Evolutionary conservation across 2,888 invertebrate genomes (phyloP), one percentile per base, ranked within the genome.

Genomic region (Malachius bipustulatus): DNA sequence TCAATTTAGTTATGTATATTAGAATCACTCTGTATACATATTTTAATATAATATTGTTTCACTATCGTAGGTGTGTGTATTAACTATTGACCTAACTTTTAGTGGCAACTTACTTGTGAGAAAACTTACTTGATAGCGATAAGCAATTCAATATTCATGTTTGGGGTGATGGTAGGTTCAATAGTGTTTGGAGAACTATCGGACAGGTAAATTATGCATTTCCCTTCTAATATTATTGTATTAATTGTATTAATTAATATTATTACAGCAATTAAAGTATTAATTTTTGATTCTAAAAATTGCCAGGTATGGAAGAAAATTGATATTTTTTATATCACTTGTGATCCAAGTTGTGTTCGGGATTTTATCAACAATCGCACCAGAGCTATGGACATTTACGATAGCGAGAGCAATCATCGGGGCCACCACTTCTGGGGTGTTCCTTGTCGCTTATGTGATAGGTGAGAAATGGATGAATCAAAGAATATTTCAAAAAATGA

Each of bases 361-460:
- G 26, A 56, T 77, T 27, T 49, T 74, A 36, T 76, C 78, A 3
- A 76, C 75, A 3, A 49, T 80, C 31, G 68, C 80, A 1, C 79
- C 78, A 0, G 75, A 81, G 47, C 78, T 75, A 54, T 67, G 74
- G 51, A 71, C 71, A 30, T 82, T 77, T 51, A 72, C 77, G 8
- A 54, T 75, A 35, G 68, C 76, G 27, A 66, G 83, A 42, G 59
- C 77, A 39, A 55, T 82, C 32, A 71, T 83, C 14, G 83, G 83
- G 9, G 72, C 77, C 8, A 77, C 79, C 6, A 79, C 82, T 4
- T 80, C 81, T 4, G 82, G 82, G 2, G 77, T 82, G 6, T 83
- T 82, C 51, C 63, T 82, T 38, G 81, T 82, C 12, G 78, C 81
- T 29, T 83, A 82, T 57, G 82, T 82, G 31, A 77, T 83, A 46